These are phyloP conservation scores for Indicator maculatus DNA, from an alignment of 2,113 vertebrate species.

Conservation along the genomic window DNA sequence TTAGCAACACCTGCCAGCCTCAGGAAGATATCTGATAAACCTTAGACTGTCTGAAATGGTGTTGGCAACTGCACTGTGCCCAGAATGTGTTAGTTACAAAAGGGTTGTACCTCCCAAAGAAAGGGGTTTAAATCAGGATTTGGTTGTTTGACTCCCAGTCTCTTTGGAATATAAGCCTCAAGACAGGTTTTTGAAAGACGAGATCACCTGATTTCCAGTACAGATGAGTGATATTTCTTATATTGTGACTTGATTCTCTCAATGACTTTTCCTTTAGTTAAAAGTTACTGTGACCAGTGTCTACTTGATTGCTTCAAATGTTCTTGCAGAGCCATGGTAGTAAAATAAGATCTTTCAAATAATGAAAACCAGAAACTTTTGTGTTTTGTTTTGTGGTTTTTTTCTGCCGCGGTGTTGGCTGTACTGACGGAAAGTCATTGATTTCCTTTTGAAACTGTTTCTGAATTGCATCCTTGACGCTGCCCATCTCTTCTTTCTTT, in stretches of 20 bases:
- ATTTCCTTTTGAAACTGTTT: slow-evolving; percentile 25
- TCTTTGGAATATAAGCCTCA: not conserved
- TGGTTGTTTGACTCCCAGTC: not conserved
- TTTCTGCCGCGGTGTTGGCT: not conserved
- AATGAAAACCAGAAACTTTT: slow-evolving; percentile 4
- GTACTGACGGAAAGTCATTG: not conserved
- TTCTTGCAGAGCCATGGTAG: not conserved
- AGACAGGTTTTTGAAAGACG: not conserved
- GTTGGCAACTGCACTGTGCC: not conserved
- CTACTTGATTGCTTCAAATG: not conserved
- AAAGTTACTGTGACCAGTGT: not conserved
- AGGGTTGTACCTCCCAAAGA: not conserved
- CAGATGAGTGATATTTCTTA: not conserved
- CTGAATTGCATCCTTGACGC: slow-evolving; percentile 1
- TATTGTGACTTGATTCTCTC: not conserved
- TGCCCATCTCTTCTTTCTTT: not conserved
- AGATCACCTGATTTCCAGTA: not conserved
- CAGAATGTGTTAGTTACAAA: not conserved
- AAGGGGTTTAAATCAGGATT: not conserved
- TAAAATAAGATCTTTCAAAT: slow-evolving; percentile 33
- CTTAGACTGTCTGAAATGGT: fast-evolving
- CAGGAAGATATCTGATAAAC: not conserved
- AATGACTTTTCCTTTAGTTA: slow-evolving; percentile 4
- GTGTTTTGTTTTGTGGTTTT: not conserved
- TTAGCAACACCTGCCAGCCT: not conserved